Base-by-base conservation (phyloP, 2,888 invertebrate species). In the Macrosoma leucophasiata region DNA sequence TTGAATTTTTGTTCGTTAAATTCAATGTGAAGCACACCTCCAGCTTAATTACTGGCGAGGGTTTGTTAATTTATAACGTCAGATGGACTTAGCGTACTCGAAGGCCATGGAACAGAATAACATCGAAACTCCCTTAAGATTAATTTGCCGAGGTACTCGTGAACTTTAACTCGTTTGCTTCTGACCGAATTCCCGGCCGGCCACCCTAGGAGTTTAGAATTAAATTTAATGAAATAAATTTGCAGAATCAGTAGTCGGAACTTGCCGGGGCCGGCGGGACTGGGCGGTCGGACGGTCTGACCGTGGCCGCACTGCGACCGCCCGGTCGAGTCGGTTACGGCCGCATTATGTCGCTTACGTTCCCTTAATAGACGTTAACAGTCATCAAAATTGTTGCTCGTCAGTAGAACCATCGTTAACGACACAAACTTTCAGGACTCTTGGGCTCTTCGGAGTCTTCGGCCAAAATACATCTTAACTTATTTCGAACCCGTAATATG, bases 201-300 rank as follows among this genome's bases (percentile, higher is more conserved):
- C 58, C 48, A 50, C 64, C 74, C 70, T 72, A 64, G 57, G 62
- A 76, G 76, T 76, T 76, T 68, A 73, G 67, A 76, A 76, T 79
- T 81, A 74, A 77, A 79, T 79, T 81, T 75, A 81, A 78, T 78
- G 73, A 78, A 81, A 79, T 76, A 77, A 77, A 78, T 78, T 78
- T 65, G 56, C 61, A 52, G 66, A 72, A 70, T 70, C 69, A 67
- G 66, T 62, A 63, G 65, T 59, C 52, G 57, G 61, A 70, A 76
- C 63, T 73, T 68, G 58, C 50, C 59, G 58, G 54, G 48, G 48
- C 44, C 38, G 41, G 36, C 39, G 47, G 33, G 35, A 30, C 33
- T 42, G 46, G 46, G 46, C 52, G 46, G 46, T 45, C 41, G 36
- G 52, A 35, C 40, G 28, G 34, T 44, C 42, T 51, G 53, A 55